Evolutionary conservation across 2,113 vertebrate species (phyloP).

Genomic region (Tragelaphus strepsiceros): DNA sequence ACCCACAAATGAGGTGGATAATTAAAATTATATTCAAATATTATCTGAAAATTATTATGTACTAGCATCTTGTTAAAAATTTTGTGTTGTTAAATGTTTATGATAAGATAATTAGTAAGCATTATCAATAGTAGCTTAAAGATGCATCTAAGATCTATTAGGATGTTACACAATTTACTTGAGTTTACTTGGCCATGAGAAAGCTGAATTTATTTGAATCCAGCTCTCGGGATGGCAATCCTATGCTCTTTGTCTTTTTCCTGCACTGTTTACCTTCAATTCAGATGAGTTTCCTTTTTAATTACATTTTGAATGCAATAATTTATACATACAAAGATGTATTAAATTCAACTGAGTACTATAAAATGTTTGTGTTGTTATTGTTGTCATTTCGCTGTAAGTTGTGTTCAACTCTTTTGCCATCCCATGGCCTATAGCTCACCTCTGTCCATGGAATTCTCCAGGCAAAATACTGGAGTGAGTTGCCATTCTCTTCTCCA

Average conservation of each 20-base stretch:
- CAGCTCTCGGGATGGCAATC: neutral
- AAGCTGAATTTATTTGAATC: neutral
- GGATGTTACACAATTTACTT: neutral
- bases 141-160: neutral
- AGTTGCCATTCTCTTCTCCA: neutral
- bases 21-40: slow-evolving; percentile 41
- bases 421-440: neutral
- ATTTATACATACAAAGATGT: neutral
- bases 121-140: neutral
- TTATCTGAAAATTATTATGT: slow-evolving; percentile 27
- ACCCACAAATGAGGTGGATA: slow-evolving; percentile 34
- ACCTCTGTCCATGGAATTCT: neutral
- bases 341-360: neutral
- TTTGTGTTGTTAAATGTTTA: neutral
- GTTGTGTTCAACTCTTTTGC: neutral
- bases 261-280: neutral
- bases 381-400: neutral
- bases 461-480: neutral
- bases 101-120: neutral
- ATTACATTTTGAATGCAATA: neutral
- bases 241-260: neutral
- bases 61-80: neutral
- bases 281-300: neutral
- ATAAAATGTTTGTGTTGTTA: neutral
- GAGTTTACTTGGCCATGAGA: neutral